Conservation (phyloP, 2,797 vertebrate species). For the Megalops cyprinoides region DNA sequence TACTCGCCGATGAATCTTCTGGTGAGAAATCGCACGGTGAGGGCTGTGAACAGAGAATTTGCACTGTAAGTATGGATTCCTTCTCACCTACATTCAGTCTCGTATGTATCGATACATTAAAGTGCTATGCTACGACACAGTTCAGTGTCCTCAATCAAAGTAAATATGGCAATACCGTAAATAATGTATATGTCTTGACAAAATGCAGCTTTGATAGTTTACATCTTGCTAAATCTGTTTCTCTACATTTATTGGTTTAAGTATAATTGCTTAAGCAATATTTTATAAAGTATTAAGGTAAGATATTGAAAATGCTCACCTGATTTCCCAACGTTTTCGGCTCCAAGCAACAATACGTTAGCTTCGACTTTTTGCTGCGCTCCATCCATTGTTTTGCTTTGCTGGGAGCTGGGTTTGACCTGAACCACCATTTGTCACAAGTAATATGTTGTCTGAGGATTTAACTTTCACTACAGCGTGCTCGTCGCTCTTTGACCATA, state of each 20-base stretch:
- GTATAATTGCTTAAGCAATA: no score
- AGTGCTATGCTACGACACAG: no score
- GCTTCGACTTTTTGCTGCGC: constrained; percentile 64
- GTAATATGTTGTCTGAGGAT: not conserved
- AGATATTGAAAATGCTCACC: constrained; percentile 48
- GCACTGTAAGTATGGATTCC: not conserved
- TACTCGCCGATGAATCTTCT: constrained; percentile 71
- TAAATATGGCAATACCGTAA: not conserved
- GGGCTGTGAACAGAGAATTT: constrained; percentile 51
- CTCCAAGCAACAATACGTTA: constrained; percentile 70
- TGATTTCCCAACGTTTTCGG: constrained; percentile 69
- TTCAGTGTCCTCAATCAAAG: no score
- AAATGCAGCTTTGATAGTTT: no score
- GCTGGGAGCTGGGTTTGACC: constrained; percentile 47
- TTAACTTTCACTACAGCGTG: not conserved
- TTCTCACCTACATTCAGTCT: not conserved
- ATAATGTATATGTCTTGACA: not conserved
- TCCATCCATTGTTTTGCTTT: constrained; percentile 52
- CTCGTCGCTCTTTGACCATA: no score
- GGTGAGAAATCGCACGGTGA: constrained; percentile 68
- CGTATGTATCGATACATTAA: no score
- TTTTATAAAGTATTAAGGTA: not conserved
- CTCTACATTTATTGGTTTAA: no score
- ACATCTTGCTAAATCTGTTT: no score
- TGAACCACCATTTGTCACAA: constrained; percentile 59